A percentile compares a stretch with the other conserved stretches of the same genome.
These are phyloP conservation scores for Hesperophylax magnus DNA, from an alignment of 1,140 invertebrate species.

Conservation along the genomic window DNA sequence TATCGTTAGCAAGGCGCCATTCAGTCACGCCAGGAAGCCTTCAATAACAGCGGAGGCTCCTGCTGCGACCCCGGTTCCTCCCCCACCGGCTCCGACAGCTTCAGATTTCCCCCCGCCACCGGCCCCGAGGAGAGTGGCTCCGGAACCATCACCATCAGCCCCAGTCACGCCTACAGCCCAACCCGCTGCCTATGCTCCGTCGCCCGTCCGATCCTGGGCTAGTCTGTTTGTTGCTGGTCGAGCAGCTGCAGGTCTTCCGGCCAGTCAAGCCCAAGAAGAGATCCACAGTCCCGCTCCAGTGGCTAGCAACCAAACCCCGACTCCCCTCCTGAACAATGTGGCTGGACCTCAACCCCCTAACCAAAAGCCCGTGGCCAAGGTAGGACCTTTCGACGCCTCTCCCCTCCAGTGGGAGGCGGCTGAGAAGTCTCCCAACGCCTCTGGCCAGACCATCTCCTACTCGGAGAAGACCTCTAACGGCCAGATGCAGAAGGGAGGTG, in stretches of 20 bases:
- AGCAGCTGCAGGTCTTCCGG: slow-evolving; percentile 51
- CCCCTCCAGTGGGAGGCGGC: slow-evolving; percentile 61
- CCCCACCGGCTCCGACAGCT: slow-evolving; percentile 65
- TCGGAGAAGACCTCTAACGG: slow-evolving; percentile 61
- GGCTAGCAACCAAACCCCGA: not conserved
- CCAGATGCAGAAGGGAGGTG: slow-evolving; percentile 20
- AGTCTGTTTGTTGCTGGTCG: slow-evolving; percentile 64
- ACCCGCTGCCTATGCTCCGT: slow-evolving; percentile 59
- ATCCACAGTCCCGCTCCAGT: slow-evolving; percentile 11
- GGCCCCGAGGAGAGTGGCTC: slow-evolving; percentile 63
- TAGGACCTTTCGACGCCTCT: slow-evolving; percentile 71
- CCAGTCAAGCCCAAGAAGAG: slow-evolving; percentile 57
- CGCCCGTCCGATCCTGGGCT: slow-evolving; percentile 68
- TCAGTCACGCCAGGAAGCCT: slow-evolving; percentile 64
- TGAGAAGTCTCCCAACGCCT: slow-evolving; percentile 59
- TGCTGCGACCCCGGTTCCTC: slow-evolving; percentile 61
- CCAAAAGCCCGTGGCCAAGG: slow-evolving; percentile 73
- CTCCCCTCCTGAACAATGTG: not conserved
- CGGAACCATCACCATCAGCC: slow-evolving; percentile 57
- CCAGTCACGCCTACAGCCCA: slow-evolving; percentile 57
- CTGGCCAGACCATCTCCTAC: slow-evolving; percentile 62
- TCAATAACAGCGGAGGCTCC: slow-evolving; percentile 61
- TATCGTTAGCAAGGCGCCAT: slow-evolving; percentile 66
- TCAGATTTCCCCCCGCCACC: slow-evolving; percentile 70
- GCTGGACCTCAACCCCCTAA: slow-evolving; percentile 44